These are phyloP conservation scores for Dendroctonus valens DNA, from an alignment of 1,140 invertebrate genomes.

Conservation along the genomic window DNA sequence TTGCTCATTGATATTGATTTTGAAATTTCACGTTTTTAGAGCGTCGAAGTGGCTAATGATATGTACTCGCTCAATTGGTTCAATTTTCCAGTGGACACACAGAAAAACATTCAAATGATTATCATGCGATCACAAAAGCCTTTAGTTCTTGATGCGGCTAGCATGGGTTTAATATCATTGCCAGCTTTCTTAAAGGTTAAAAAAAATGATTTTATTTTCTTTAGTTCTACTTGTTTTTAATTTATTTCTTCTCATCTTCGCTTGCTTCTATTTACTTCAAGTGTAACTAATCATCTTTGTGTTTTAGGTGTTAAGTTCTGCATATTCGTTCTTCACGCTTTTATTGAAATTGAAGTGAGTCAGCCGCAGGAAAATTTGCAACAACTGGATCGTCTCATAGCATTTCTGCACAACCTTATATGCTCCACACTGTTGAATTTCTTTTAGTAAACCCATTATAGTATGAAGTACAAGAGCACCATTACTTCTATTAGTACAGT, in stretches of 20 bases:
- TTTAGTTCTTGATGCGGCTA: constrained; percentile 37
- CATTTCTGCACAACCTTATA: too few species aligned
- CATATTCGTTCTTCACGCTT: constrained; percentile 43
- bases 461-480: too few species aligned
- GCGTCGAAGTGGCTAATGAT: constrained; percentile 35
- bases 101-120: constrained; percentile 37
- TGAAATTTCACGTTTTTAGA: constrained; percentile 26
- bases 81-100: constrained; percentile 20
- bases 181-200: constrained; percentile 41
- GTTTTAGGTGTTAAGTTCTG: constrained; percentile 43
- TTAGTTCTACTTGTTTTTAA: too few species aligned
- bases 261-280: too few species aligned
- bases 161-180: constrained; percentile 40
- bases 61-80: constrained; percentile 40
- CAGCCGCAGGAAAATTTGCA: too few species aligned
- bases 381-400: too few species aligned
- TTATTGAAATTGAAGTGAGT: constrained; percentile 38
- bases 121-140: constrained; percentile 42
- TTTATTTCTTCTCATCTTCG: too few species aligned
- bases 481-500: too few species aligned
- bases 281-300: constrained; percentile 1
- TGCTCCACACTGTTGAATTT: too few species aligned
- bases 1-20: background rate
- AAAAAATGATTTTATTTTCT: background rate
- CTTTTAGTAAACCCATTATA: too few species aligned